These are phyloP conservation scores for Macheiramphus alcinus DNA, from an alignment of 2,113 vertebrate genomes.

Conservation along the genomic window DNA sequence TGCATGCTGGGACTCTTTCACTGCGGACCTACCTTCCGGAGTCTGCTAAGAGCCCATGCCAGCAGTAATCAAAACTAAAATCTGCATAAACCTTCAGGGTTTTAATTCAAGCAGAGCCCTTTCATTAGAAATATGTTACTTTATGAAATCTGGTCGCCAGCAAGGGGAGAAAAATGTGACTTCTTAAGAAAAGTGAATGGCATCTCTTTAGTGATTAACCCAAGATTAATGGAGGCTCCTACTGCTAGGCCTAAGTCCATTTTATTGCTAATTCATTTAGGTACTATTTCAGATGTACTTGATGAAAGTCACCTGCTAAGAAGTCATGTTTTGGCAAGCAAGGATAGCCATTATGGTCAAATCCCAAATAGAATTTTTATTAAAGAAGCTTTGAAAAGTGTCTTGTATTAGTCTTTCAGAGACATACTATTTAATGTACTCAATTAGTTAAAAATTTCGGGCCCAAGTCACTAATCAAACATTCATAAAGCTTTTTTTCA, in stretches of 20 bases:
- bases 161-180: constrained; percentile 95
- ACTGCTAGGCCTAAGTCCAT: constrained; percentile 95
- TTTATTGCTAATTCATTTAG: constrained; percentile 99
- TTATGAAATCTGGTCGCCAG: constrained; percentile 94
- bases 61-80: constrained; percentile 98
- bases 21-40: constrained; percentile 87
- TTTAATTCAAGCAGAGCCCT: constrained; percentile 97
- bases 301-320: constrained; percentile 96
- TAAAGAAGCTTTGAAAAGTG: constrained; percentile 84
- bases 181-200: constrained; percentile 99
- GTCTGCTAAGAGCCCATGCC: constrained; percentile 97
- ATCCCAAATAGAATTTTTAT: constrained; percentile 89
- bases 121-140: constrained; percentile 99
- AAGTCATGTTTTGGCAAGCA: constrained; percentile 95
- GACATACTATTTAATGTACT: constrained; percentile 74
- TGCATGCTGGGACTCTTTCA: constrained; percentile 98
- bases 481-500: neutral
- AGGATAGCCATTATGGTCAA: constrained; percentile 89
- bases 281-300: constrained; percentile 96
- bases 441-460: constrained; percentile 77
- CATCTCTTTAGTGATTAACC: constrained; percentile 99
- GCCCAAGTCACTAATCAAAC: constrained; percentile 50
- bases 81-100: constrained; percentile 92
- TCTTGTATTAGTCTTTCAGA: constrained; percentile 71
- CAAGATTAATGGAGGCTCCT: constrained; percentile 96